phyloP scores from a whole-genome alignment of 2,113 vertebrate genomes.

The Mustela nigripes region DNA sequence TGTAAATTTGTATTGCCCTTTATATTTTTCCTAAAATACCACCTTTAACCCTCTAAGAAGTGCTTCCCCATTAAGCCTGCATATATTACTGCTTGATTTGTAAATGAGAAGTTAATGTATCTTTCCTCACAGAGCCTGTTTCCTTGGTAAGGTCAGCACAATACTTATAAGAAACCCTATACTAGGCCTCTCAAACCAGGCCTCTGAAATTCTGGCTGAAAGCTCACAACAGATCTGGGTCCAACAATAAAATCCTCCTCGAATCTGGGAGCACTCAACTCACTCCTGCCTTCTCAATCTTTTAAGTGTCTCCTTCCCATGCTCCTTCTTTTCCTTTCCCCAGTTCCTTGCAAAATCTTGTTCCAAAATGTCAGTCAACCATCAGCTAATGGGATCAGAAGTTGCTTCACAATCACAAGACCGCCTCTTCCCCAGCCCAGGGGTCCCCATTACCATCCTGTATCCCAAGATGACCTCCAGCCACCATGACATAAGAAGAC shows the following conservation, averaged over 20 bases:
- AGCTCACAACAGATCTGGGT: conserved; percentile 34
- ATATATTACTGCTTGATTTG: not conserved
- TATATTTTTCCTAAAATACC: conserved; percentile 27
- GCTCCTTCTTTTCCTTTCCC: conserved; percentile 72
- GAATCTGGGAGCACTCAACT: conserved; percentile 63
- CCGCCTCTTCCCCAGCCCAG: conserved; percentile 32
- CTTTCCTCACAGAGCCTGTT: not conserved
- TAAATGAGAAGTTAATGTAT: not conserved
- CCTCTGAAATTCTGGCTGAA: conserved; percentile 45
- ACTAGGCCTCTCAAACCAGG: not conserved
- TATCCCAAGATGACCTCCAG: conserved; percentile 72
- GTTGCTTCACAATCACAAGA: conserved; percentile 74
- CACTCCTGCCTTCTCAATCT: conserved; percentile 45
- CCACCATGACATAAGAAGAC: conserved; percentile 65
- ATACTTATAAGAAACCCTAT: conserved; percentile 39
- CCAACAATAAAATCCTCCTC: conserved; percentile 66
- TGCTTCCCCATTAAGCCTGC: not conserved
- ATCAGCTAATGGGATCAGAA: conserved; percentile 80
- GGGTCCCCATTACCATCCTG: not conserved
- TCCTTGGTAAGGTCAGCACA: not conserved
- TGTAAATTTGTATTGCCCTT: not conserved
- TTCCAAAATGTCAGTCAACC: conserved; percentile 80
- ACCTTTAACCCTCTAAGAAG: not conserved
- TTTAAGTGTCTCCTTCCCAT: conserved; percentile 63
- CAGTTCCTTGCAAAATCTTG: conserved; percentile 73